Evolutionary conservation across 2,113 vertebrate genomes (phyloP).

Genomic region (Brachirus orientalis): DNA sequence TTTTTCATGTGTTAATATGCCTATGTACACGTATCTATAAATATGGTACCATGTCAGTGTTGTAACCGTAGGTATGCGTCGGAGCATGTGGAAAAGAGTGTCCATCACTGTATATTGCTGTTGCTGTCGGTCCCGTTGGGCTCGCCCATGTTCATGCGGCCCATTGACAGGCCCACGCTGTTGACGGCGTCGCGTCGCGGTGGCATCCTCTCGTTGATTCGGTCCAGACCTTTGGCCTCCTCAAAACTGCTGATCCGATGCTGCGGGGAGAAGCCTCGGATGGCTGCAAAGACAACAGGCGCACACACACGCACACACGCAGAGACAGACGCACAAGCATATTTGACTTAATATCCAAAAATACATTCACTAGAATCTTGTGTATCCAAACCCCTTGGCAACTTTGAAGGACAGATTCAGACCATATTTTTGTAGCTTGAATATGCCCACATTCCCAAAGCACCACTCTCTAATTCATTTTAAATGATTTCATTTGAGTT

Average conservation of each 20-base stretch:
- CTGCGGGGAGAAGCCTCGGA: conserved; percentile 86
- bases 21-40: conserved; percentile 70
- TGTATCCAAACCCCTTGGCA: conserved; percentile 49
- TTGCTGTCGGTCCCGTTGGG: conserved; percentile 86
- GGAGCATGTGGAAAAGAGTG: conserved; percentile 30
- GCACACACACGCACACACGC: conserved; percentile 1
- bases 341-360: conserved; percentile 25
- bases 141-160: conserved; percentile 84
- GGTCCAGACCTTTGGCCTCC: conserved; percentile 84
- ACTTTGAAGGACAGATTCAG: conserved; percentile 12
- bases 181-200: conserved; percentile 80
- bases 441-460: conserved; percentile 2
- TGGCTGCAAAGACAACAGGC: conserved; percentile 72
- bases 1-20: conserved; percentile 50
- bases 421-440: conserved; percentile 16
- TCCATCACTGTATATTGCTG: conserved; percentile 86
- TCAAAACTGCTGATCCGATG: conserved; percentile 85
- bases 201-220: conserved; percentile 85
- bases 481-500: conserved; percentile 1
- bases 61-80: conserved; percentile 48
- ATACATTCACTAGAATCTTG: conserved; percentile 21
- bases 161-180: conserved; percentile 83
- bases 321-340: neutral
- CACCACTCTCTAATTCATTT: conserved; percentile 3
- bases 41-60: conserved; percentile 52